Percentiles rank a stretch among this genome's conserved stretches.
phyloP scores from a whole-genome alignment of 2,113 vertebrate species.

The Tympanuchus pallidicinctus region DNA sequence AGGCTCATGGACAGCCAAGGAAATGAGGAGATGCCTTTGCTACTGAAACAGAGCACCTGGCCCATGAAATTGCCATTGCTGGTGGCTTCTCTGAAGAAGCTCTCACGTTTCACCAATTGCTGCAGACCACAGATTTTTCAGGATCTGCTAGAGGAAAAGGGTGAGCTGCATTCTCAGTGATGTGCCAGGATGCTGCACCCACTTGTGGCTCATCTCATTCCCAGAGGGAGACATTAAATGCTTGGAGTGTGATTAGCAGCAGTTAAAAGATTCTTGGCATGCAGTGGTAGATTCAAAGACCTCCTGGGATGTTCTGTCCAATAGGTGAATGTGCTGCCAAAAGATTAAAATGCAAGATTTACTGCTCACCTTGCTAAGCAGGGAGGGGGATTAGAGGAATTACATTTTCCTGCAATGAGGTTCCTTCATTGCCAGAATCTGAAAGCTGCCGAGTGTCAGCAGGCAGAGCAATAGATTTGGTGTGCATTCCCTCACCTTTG shows the following conservation, averaged over 20 bases:
- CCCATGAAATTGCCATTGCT: background rate
- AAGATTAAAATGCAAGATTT: background rate
- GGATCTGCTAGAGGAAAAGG: background rate
- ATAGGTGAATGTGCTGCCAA: fast-evolving
- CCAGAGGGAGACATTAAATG: background rate
- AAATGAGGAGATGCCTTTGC: fast-evolving
- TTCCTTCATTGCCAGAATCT: background rate
- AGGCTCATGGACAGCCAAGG: background rate
- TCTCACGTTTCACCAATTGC: background rate
- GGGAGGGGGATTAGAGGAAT: background rate
- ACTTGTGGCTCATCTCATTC: background rate
- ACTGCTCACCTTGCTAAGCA: background rate
- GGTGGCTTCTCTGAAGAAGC: background rate
- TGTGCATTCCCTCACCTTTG: background rate
- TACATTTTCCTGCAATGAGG: background rate
- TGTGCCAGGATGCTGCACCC: background rate
- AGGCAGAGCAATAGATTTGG: background rate
- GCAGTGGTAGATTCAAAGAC: background rate
- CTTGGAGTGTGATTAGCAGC: background rate
- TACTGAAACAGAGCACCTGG: background rate
- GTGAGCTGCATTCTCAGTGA: background rate
- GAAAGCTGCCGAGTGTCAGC: background rate
- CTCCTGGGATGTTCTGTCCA: background rate
- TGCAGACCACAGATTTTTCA: background rate
- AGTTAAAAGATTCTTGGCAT: background rate